These are phyloP conservation scores for Athene noctua DNA, from an alignment of 2,113 vertebrate genomes.

Conservation along the genomic window DNA sequence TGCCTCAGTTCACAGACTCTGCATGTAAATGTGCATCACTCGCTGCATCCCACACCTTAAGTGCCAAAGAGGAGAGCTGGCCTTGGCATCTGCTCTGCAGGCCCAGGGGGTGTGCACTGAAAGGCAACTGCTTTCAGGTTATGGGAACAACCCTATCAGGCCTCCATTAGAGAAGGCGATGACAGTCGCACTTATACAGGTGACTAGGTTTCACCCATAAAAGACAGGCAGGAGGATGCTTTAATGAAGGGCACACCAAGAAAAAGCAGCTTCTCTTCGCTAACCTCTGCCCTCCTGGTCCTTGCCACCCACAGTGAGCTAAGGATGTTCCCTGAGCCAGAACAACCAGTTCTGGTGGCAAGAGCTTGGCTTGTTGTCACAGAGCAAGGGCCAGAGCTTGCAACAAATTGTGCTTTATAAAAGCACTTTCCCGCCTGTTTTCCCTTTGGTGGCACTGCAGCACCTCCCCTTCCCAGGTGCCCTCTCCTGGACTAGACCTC, in stretches of 20 bases:
- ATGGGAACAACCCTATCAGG: constrained; percentile 15
- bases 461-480: constrained; percentile 69
- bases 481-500: constrained; percentile 69
- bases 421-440: neutral
- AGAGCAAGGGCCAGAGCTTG: neutral
- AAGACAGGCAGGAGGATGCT: constrained; percentile 26
- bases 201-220: constrained; percentile 67
- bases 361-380: neutral
- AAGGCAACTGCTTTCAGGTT: constrained; percentile 69
- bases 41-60: neutral
- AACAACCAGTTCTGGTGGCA: neutral
- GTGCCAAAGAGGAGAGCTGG: neutral
- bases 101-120: constrained; percentile 51
- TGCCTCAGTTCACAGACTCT: neutral
- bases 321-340: neutral
- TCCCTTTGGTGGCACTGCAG: neutral
- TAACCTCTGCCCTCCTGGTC: constrained; percentile 56
- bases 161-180: constrained; percentile 78
- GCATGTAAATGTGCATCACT: neutral
- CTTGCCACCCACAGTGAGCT: constrained; percentile 49
- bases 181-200: constrained; percentile 77
- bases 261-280: constrained; percentile 53
- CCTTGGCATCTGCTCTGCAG: neutral
- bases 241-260: constrained; percentile 47
- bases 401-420: neutral